These are phyloP conservation scores for pig (Sus scrofa) DNA, from an alignment of 2,113 vertebrate genomes.

Conservation along the genomic window T2T-Sscrofa CM000812.6:208886501-208887000, in stretches of 20 bases:
- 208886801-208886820: not conserved
- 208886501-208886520: slow-evolving; percentile 65
- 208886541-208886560: slow-evolving; percentile 49
- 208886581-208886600: slow-evolving; percentile 31
- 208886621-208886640: slow-evolving; percentile 6
- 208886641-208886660: not conserved
- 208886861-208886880: not conserved
- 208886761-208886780: not conserved
- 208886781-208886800: not conserved
- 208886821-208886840: not conserved
- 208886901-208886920: not conserved
- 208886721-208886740: not conserved
- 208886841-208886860: not conserved
- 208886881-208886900: slow-evolving; percentile 4
- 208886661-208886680: slow-evolving; percentile 19
- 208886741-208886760: not conserved
- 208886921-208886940: not conserved
- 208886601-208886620: slow-evolving; percentile 64
- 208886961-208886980: slow-evolving; percentile 6
- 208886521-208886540: not conserved
- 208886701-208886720: not conserved
- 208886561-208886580: not conserved
- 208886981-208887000: slow-evolving; percentile 24
- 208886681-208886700: not conserved
- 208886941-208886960: not conserved